Base-by-base conservation (phyloP, 2,888 invertebrate species). In the Eupithecia subfuscata region DNA sequence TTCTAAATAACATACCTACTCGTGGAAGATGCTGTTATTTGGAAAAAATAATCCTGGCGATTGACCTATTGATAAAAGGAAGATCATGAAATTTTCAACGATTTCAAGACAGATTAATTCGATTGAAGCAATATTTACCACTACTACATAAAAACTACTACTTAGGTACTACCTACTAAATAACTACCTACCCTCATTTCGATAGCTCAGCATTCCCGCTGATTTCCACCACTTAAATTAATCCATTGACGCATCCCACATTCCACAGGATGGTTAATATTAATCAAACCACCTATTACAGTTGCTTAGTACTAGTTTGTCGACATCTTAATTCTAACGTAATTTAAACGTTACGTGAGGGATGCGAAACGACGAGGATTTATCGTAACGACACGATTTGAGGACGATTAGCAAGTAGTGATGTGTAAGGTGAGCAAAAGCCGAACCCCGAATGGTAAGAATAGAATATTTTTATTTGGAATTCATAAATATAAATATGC, bases 261-360 rank as follows among this genome's bases (percentile, higher is more conserved):
- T 70, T 73, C 69, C 79, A 80, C 82, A 82, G 82, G 63, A 60
- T 60, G 60, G 25, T 70, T 70, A 75, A 63, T 86, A 84, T 85
- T 87, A 87, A 87, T 86, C 85, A 85, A 83, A 77, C 78, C 40
- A 68, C 78, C 83, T 83, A 84, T 87, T 85, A 84, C 82, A 78
- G n/a, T n/a, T n/a, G n/a, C n/a, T n/a, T n/a, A n/a, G 67, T 70
- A 70, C 75, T 14, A 45, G 73, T 73, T 73, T 78, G 80, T 78
- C 75, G 85, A 88, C 84, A 82, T 84, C 85, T 87, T 86, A 84
- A 88, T 87, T 84, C 82, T 25, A 60, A 25, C 52, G 67, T 74
- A 75, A 80, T 84, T 86, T 86, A 86, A 76, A 82, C 74, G 79
- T 48, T 82, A 83, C 85, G 85, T 76, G 72, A 85, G 84, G 84